Percentiles rank a stretch among this genome's conserved stretches.
Evolutionary conservation across 1,140 invertebrate genomes (phyloP).

Genomic region (Bathynomus jamesi): DNA sequence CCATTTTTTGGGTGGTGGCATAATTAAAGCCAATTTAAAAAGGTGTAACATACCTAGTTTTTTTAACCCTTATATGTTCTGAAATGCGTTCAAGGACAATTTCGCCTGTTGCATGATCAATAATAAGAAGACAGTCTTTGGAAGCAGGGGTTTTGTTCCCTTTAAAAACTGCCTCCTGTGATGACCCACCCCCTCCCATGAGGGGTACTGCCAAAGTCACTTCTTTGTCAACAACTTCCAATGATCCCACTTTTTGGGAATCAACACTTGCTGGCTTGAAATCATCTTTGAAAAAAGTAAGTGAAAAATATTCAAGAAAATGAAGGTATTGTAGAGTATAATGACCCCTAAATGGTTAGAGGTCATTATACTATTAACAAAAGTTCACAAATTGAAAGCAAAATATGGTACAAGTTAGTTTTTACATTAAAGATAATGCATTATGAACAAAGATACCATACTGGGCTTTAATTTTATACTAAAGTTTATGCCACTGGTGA

Average conservation of each 20-base stretch:
- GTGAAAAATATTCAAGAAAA: neutral
- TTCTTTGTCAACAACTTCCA: neutral
- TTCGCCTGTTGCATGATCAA: conserved; percentile 82
- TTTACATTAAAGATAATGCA: too few relatives aligned
- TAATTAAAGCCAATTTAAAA: too few relatives aligned
- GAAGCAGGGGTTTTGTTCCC: conserved; percentile 45
- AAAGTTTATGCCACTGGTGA: too few relatives aligned
- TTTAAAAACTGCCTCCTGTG: neutral
- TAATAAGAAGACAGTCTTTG: conserved; percentile 92
- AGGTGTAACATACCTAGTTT: conserved; percentile 88
- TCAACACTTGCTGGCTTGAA: neutral
- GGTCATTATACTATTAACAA: too few relatives aligned
- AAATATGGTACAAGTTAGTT: too few relatives aligned
- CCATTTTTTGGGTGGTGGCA: too few relatives aligned
- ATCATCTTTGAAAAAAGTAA: neutral
- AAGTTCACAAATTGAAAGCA: too few relatives aligned
- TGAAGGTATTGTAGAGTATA: too few relatives aligned
- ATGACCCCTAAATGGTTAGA: too few relatives aligned
- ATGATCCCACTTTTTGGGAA: neutral
- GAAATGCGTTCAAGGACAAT: conserved; percentile 84
- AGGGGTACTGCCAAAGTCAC: neutral
- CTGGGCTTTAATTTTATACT: too few relatives aligned
- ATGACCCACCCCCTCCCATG: neutral
- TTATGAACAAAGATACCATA: too few relatives aligned
- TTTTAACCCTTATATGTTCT: conserved; percentile 87